These are phyloP conservation scores for Dryas iulia DNA, from an alignment of 1,140 invertebrate species.

Conservation along the genomic window DNA sequence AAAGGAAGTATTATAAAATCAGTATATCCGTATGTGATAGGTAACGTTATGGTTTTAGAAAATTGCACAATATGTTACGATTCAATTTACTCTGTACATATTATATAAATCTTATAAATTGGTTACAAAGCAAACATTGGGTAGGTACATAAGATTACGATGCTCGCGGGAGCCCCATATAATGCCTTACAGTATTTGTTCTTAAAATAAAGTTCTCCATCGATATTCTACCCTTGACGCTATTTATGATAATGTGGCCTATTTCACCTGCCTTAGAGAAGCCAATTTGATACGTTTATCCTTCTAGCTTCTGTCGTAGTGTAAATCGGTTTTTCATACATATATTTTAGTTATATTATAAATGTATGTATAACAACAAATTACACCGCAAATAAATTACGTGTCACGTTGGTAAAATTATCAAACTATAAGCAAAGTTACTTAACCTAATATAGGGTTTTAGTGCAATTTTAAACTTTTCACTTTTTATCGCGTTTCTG, in stretches of 20 bases:
- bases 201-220: slow-evolving; percentile 11
- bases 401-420: no score
- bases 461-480: no score
- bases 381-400: no score
- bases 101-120: slow-evolving; percentile 10
- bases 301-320: neutral
- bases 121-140: slow-evolving; percentile 10
- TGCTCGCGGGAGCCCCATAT: slow-evolving; percentile 3
- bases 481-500: no score
- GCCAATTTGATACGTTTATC: neutral
- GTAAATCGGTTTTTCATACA: neutral
- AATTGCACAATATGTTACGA: neutral
- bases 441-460: no score
- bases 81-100: slow-evolving; percentile 6
- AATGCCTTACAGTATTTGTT: slow-evolving; percentile 10
- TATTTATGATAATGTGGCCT: slow-evolving; percentile 22
- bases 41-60: no score
- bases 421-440: no score
- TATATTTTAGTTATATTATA: no score
- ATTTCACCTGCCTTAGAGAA: neutral
- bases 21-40: no score
- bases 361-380: no score
- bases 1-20: no score
- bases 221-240: slow-evolving; percentile 18
- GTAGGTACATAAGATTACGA: neutral